These are phyloP conservation scores for Nebria brevicollis DNA, from an alignment of 2,888 invertebrate genomes.

Conservation along the genomic window DNA sequence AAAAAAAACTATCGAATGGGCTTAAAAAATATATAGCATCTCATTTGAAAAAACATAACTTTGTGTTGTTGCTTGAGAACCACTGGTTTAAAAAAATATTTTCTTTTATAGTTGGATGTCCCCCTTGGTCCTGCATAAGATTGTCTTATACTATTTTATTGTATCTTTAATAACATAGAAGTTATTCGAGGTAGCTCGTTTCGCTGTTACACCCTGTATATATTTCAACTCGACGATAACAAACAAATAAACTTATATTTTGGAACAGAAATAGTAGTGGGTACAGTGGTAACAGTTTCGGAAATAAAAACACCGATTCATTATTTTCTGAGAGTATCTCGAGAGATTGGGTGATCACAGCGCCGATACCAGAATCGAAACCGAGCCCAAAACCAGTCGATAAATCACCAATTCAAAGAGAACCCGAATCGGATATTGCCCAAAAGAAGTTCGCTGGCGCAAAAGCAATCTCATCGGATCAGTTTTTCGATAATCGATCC, in stretches of 20 bases:
- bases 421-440: conserved; percentile 74
- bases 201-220: too few relatives aligned
- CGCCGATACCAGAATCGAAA: conserved; percentile 26
- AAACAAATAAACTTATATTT: background rate
- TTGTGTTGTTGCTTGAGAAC: too few relatives aligned
- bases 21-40: too few relatives aligned
- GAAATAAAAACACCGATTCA: conserved; percentile 36
- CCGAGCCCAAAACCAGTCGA: conserved; percentile 34
- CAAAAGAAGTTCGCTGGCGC: conserved; percentile 97
- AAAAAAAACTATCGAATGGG: too few relatives aligned
- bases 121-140: too few relatives aligned
- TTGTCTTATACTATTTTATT: too few relatives aligned
- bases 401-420: conserved; percentile 41
- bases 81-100: too few relatives aligned
- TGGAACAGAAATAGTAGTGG: conserved; percentile 38
- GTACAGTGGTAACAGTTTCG: conserved; percentile 30
- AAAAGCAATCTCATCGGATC: conserved; percentile 97
- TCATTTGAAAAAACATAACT: too few relatives aligned
- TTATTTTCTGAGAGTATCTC: conserved; percentile 33
- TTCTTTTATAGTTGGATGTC: too few relatives aligned
- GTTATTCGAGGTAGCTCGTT: too few relatives aligned
- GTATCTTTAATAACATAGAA: too few relatives aligned
- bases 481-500: conserved; percentile 86
- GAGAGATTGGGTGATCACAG: conserved; percentile 36
- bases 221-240: background rate